These are phyloP conservation scores for Drosophila kuntzei DNA, from an alignment of 2,888 invertebrate genomes.

Conservation along the genomic window DNA sequence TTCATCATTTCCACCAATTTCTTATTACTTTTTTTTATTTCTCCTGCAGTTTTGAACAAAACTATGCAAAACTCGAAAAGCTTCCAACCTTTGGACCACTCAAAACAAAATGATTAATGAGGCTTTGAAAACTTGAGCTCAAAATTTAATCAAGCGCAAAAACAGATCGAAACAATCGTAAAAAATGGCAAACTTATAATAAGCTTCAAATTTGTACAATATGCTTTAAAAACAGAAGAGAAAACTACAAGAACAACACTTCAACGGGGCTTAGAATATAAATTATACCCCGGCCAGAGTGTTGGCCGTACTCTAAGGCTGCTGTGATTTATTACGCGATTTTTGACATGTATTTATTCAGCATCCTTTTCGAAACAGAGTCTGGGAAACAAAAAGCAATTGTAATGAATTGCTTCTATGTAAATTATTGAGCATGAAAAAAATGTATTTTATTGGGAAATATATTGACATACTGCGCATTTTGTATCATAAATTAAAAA, in stretches of 20 bases:
- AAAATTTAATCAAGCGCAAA: constrained; percentile 79
- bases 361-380: constrained; percentile 11
- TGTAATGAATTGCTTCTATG: constrained; percentile 55
- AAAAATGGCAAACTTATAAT: constrained; percentile 65
- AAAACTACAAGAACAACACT: constrained; percentile 33
- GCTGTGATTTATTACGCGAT: constrained; percentile 73
- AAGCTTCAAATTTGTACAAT: constrained; percentile 76
- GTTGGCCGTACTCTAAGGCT: constrained; percentile 28
- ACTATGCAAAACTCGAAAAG: constrained; percentile 39
- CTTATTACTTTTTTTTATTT: constrained; percentile 9
- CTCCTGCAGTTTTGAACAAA: constrained; percentile 34
- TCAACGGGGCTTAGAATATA: constrained; percentile 65
- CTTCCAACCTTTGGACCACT: constrained; percentile 10
- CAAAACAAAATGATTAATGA: constrained; percentile 73
- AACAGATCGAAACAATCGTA: constrained; percentile 69
- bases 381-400: neutral
- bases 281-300: constrained; percentile 55
- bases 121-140: constrained; percentile 68
- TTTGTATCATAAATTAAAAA: constrained; percentile 31
- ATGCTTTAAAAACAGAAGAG: constrained; percentile 35
- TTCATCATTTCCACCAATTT: constrained; percentile 27
- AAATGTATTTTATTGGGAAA: constrained; percentile 12
- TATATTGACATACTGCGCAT: constrained; percentile 25
- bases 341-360: constrained; percentile 68
- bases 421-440: constrained; percentile 27